Percentiles rank a stretch among this genome's conserved stretches.
phyloP scores from a whole-genome alignment of 1,140 invertebrate species.

The Ephestia elutella region DNA sequence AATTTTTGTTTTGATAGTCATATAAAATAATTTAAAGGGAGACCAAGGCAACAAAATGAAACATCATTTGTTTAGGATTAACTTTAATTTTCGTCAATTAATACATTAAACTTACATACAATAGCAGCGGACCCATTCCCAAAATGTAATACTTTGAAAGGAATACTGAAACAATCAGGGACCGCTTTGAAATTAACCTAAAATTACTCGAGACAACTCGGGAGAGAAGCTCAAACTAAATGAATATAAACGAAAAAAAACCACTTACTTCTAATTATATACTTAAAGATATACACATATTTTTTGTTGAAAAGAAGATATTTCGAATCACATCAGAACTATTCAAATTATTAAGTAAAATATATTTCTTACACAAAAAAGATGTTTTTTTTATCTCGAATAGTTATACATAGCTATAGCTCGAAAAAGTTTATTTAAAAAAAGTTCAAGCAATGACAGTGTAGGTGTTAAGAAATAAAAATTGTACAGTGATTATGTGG shows the following conservation, averaged over 20 bases:
- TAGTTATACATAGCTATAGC: not conserved
- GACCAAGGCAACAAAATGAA: slow-evolving; percentile 13
- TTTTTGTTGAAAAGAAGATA: slow-evolving; percentile 12
- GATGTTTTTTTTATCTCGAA: not conserved
- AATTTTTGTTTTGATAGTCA: no score
- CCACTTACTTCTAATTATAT: not conserved
- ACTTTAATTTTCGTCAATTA: slow-evolving; percentile 30
- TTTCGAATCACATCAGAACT: slow-evolving; percentile 11
- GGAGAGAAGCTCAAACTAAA: not conserved
- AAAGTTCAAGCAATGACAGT: slow-evolving; percentile 3
- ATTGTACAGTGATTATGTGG: slow-evolving; percentile 13
- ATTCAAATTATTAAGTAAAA: no score
- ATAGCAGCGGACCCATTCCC: slow-evolving; percentile 11
- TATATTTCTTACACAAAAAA: not conserved
- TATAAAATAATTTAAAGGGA: no score
- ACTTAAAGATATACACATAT: slow-evolving; percentile 6
- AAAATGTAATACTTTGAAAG: slow-evolving; percentile 17
- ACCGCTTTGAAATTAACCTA: slow-evolving; percentile 11
- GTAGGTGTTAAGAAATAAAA: slow-evolving; percentile 5
- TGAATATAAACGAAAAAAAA: not conserved
- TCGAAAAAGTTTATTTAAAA: not conserved
- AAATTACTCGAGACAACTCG: not conserved
- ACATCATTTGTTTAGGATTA: slow-evolving; percentile 22
- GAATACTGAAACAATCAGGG: slow-evolving; percentile 17
- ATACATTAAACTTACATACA: slow-evolving; percentile 31